Evolutionary conservation across 53 echinoderm and acorn worm genomes (phyloP).

Genomic region (Echinometra lucunter): DNA sequence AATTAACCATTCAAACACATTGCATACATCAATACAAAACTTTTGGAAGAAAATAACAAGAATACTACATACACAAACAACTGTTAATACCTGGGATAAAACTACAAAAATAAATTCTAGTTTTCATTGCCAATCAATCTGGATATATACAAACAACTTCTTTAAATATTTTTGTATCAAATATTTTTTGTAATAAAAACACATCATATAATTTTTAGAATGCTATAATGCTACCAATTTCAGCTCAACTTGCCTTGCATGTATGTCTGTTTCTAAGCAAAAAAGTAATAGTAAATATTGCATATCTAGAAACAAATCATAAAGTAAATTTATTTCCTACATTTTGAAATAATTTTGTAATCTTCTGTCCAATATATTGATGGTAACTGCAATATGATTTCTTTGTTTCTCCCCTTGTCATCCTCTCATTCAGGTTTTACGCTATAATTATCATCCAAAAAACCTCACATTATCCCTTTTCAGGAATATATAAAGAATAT

Average conservation of each 20-base stretch:
- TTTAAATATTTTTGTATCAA: constrained; percentile 2
- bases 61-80: neutral
- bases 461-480: neutral
- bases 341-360: no score
- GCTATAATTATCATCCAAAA: neutral
- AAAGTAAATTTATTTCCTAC: neutral
- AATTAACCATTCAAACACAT: neutral
- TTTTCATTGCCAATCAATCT: constrained; percentile 48
- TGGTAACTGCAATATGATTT: no score
- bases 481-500: neutral
- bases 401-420: neutral
- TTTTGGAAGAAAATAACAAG: constrained; percentile 46
- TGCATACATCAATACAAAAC: neutral
- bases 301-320: neutral
- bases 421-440: neutral
- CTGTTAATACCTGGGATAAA: neutral
- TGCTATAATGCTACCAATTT: neutral
- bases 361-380: neutral
- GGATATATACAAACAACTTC: constrained; percentile 34
- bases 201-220: neutral
- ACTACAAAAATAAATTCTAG: constrained; percentile 46
- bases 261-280: neutral
- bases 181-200: neutral
- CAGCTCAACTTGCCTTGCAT: neutral
- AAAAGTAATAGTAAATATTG: neutral